Conservation (phyloP, 2,888 invertebrate species). For the Flexamia atlantica region DNA sequence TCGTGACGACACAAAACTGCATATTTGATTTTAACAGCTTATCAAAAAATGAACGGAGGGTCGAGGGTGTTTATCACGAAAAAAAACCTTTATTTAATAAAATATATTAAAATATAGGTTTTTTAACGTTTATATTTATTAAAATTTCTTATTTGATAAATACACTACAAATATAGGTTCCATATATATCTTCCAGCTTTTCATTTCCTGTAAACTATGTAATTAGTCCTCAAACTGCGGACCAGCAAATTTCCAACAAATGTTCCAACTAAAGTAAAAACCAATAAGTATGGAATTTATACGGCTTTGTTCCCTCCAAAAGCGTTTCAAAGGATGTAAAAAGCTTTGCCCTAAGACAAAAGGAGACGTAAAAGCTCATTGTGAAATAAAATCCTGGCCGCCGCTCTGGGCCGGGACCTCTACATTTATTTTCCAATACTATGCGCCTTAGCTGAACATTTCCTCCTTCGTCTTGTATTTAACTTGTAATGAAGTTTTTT, state of each 20-base stretch:
- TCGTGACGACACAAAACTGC: too few relatives aligned
- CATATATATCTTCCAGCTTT: too few relatives aligned
- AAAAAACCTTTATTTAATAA: too few relatives aligned
- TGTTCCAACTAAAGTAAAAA: not conserved
- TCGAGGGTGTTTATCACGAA: too few relatives aligned
- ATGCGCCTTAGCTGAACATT: slow-evolving; percentile 6
- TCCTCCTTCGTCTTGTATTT: not conserved
- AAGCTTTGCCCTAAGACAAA: slow-evolving; percentile 38
- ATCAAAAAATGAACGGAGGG: too few relatives aligned
- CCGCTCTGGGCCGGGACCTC: not conserved
- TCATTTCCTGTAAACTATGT: too few relatives aligned
- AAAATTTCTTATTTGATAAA: too few relatives aligned
- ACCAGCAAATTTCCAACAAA: not conserved
- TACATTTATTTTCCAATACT: slow-evolving; percentile 30
- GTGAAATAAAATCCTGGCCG: slow-evolving; percentile 27
- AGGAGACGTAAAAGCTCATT: slow-evolving; percentile 29
- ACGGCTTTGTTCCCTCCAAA: slow-evolving; percentile 8
- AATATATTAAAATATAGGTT: too few relatives aligned
- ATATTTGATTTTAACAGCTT: too few relatives aligned
- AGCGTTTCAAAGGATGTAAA: slow-evolving; percentile 33
- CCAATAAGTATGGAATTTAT: slow-evolving; percentile 25
- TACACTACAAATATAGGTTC: too few relatives aligned
- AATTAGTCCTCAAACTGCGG: not conserved
- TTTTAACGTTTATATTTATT: too few relatives aligned
- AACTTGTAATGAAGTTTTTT: not conserved